Base-by-base conservation (phyloP, 1,140 invertebrate genomes). In the Oncopeltus fasciatus region DNA sequence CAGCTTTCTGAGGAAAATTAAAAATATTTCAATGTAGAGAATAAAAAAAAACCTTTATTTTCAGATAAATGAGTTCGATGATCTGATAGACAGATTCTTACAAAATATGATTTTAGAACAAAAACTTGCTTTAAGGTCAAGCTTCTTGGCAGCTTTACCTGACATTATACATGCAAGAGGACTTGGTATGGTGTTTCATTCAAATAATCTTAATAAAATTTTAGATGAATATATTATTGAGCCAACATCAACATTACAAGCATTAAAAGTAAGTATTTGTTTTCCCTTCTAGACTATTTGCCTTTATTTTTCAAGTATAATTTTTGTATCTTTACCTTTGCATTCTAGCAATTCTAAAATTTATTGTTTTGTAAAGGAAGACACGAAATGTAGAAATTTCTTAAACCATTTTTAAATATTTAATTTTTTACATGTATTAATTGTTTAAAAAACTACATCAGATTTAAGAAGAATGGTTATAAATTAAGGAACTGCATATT, bases 81-180 rank as follows among this genome's bases (percentile, higher is more conserved):
- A 57, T 20, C 12, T 64, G 2, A 58, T 64, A 9, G 27, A 26
- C 3, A 61, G 3, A 14, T 56, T 56, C 49, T 18, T 64, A 4
- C 24, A 57, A 24, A 61, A 59, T 21, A 61, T 64, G 59, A 31
- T 57, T 9, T 4, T 57, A 12, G 63, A 61, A 43, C 27, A 58
- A 21, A 57, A 60, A 49, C 3, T 60, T 1, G 20, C 33, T 20
- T 12, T 61, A 21, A 28, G 60, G n/a, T 14, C 18, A 14, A 47
- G 46, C 20, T 53, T 24, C 16, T 3, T 61, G 1, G 18, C n/a
- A 18, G 9, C 27, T 20, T 27, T 61, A 3, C 4, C 18, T 20
- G 21, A 29, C 5, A 16, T 61, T 12, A 51, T 61, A 2, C 8
- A 18, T 14, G 28, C 46, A 16, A 28, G n/a, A 27, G 47, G 46